phyloP scores from a whole-genome alignment of 2,888 invertebrate genomes.

The Tribolium freemani region DNA sequence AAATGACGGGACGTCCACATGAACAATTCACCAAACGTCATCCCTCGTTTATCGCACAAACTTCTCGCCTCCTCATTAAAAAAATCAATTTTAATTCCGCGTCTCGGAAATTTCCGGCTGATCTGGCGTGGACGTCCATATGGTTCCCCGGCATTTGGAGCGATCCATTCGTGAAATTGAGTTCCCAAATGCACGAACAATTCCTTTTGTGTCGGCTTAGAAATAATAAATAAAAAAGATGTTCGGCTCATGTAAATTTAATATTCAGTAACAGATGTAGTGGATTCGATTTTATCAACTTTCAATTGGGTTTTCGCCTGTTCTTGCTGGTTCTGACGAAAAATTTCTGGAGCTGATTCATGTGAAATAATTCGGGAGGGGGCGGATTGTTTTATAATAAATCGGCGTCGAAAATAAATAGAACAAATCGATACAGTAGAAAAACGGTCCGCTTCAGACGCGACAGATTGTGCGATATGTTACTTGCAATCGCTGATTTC shows the following conservation, averaged over 20 bases:
- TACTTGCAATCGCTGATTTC: not conserved
- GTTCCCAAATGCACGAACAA: conserved; percentile 38
- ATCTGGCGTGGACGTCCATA: not conserved
- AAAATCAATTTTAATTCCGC: conserved; percentile 3
- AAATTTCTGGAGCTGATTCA: conserved; percentile 19
- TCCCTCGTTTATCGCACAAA: conserved; percentile 1
- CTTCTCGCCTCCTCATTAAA: not conserved
- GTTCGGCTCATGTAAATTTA: conserved; percentile 37
- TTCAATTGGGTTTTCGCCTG: conserved; percentile 25
- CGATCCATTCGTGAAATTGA: conserved; percentile 35
- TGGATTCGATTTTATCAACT: conserved; percentile 38
- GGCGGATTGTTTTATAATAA: conserved; percentile 29
- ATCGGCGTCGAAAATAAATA: not conserved
- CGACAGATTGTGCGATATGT: not conserved
- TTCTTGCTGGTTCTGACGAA: conserved; percentile 3
- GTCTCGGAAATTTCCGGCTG: conserved; percentile 17
- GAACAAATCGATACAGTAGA: not conserved
- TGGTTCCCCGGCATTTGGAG: conserved; percentile 4
- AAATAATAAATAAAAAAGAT: conserved; percentile 36
- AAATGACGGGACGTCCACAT: not conserved
- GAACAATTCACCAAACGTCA: conserved; percentile 17
- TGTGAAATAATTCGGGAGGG: conserved; percentile 19
- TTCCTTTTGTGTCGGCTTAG: conserved; percentile 28
- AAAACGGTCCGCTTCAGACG: not conserved
- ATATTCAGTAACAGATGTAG: conserved; percentile 36